Evolutionary conservation across 2,888 invertebrate genomes (phyloP), one percentile per base, ranked within the genome.

Genomic region (Ptilodon capucinus): DNA sequence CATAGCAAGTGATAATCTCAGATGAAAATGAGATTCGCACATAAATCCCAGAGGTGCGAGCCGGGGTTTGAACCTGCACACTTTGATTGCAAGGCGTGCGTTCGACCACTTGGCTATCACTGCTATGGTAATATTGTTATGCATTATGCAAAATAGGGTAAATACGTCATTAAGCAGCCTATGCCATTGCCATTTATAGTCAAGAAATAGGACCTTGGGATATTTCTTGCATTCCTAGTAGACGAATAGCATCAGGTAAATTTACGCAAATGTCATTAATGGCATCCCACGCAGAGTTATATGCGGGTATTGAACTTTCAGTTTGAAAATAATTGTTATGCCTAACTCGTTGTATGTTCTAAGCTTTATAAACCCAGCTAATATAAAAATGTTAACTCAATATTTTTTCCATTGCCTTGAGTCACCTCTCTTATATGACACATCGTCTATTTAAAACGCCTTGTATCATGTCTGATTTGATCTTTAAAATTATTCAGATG

Each of bases 341-440:
- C n/a, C n/a, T n/a, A 38, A n/a, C 38, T 21, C 13, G 18, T 2
- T 38, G n/a, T 38, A 19, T n/a, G 17, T 19, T 19, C 9, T 2
- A 19, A 7, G 7, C 16, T 16, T 9, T 13, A 2, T n/a, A 8
- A 5, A 18, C 17, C 2, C 18, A 36, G 38, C 32, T 51, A 51
- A 54, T 48, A 49, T 51, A 50, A 48, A 57, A 42, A 36, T 25
- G 30, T 47, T 44, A 52, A 57, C 53, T 56, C 34, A 50, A 57
- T 57, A 55, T 48, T 62, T 53, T 54, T 54, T 52, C 48, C 48
- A 51, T 40, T 44, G 49, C 54, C 59, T 58, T 64, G 63, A 66
- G 48, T 49, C 57, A 58, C 42, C 48, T 55, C 55, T 43, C 51
- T 60, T 50, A 52, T 58, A 58, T 65, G 60, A 70, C 62, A 61